Base-by-base conservation (phyloP, 2,797 vertebrate genomes). In the Threskiornis aethiopicus region DNA sequence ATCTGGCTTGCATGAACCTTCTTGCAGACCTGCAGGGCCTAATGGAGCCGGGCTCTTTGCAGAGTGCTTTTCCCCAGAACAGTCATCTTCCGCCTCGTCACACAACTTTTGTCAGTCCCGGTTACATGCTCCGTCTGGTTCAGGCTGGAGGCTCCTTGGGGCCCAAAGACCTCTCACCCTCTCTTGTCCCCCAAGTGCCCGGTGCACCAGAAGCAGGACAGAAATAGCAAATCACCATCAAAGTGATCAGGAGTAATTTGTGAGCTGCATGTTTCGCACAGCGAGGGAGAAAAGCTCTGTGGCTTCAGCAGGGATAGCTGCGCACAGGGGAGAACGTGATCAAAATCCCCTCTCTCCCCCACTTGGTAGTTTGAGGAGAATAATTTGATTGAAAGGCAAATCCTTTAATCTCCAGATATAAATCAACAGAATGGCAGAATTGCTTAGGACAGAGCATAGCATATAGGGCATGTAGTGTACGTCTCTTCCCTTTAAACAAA, bases 371-470 rank as follows among this genome's bases (percentile, higher is more conserved):
- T 67, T 42, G 84, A 96, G 88, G 85, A 75, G 88, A 96, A 96
- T 93, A 73, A 97, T 97, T 95, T 93, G 92, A 94, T 95, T 94
- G 96, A 95, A 90, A 97, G 82, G 91, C 88, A 97, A 98, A 97
- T 96, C 97, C 96, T 96, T 95, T 97, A 96, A 98, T 97, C 97
- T 54, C 84, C 71, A 90, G 94, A 42, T 92, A 90, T 81, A 96
- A 96, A 96, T 93, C 84, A 84, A 65, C 83, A 81, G 91, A 61
- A 37, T 52, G 92, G 94, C 87, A 81, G 84, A 84, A 65, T 84
- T 76, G 46, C 71, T 64, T 25, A 65, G 84, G 80, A 72, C 46
- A 21, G 52, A n/a, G 20, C 28, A 16, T 39, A 92, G 88, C 90
- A 46, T 55, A 84, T 12, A 69, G 85, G 85, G 69, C 89, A 89